phyloP scores from a whole-genome alignment of 2,888 invertebrate species.

The Dorcus parallelipipedus region DNA sequence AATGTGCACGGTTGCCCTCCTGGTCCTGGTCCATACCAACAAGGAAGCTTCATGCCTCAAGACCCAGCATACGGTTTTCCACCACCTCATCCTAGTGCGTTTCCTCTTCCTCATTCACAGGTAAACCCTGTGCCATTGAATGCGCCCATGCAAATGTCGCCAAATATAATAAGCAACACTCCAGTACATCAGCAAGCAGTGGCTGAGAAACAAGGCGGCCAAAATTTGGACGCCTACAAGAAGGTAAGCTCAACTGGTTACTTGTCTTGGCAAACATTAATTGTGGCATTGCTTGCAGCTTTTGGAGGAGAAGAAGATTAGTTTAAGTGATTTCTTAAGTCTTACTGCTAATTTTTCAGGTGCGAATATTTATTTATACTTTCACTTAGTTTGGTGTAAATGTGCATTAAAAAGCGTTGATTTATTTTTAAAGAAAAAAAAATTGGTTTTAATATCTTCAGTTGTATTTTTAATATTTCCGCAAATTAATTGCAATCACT shows the following conservation, averaged over 20 bases:
- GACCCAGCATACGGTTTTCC: background rate
- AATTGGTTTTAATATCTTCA: too few relatives aligned
- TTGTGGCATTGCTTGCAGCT: conserved; percentile 36
- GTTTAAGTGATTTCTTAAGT: conserved; percentile 44
- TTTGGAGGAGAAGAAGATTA: conserved; percentile 46
- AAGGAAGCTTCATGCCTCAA: background rate
- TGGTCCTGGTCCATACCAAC: background rate
- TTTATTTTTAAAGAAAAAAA: too few relatives aligned
- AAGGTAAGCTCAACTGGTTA: too few relatives aligned
- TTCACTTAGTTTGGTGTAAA: too few relatives aligned
- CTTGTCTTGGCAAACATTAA: too few relatives aligned
- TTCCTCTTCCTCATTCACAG: background rate
- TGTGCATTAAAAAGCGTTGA: too few relatives aligned
- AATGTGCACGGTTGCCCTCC: background rate
- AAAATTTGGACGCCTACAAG: too few relatives aligned
- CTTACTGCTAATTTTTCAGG: conserved; percentile 44
- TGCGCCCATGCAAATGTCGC: background rate
- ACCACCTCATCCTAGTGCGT: background rate
- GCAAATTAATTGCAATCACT: too few relatives aligned
- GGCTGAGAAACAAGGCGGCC: too few relatives aligned
- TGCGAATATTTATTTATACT: conserved; percentile 24
- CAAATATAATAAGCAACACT: background rate
- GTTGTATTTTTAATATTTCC: too few relatives aligned
- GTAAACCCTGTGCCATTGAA: background rate
- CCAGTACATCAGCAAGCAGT: too few relatives aligned